These are phyloP conservation scores for Stenchaetothrips biformis DNA, from an alignment of 2,888 invertebrate species.

Conservation along the genomic window DNA sequence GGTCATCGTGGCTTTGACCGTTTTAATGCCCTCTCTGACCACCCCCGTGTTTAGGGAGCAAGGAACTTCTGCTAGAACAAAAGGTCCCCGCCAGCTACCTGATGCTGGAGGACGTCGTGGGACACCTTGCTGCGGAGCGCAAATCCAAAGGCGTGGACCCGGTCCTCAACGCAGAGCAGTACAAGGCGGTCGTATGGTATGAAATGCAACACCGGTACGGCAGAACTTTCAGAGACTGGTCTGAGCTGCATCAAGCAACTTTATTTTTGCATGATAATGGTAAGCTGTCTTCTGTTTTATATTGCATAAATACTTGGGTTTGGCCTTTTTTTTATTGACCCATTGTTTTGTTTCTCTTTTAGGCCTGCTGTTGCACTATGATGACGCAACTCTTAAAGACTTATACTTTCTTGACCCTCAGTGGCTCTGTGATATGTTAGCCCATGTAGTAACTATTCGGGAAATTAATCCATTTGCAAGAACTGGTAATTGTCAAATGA, in stretches of 20 bases:
- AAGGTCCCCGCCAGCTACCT: slow-evolving; percentile 94
- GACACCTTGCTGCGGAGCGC: slow-evolving; percentile 72
- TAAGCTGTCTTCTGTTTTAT: slow-evolving; percentile 40
- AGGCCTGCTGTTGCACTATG: slow-evolving; percentile 89
- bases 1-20: too few relatives aligned
- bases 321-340: slow-evolving; percentile 15
- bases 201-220: slow-evolving; percentile 63
- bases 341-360: slow-evolving; percentile 36
- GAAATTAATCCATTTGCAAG: slow-evolving; percentile 94
- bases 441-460: slow-evolving; percentile 93
- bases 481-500: slow-evolving; percentile 54
- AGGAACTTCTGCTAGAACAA: slow-evolving; percentile 85
- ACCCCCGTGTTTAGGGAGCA: slow-evolving; percentile 58
- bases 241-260: slow-evolving; percentile 91
- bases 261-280: slow-evolving; percentile 97
- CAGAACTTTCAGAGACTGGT: slow-evolving; percentile 75
- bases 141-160: slow-evolving; percentile 67
- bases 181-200: slow-evolving; percentile 52
- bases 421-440: slow-evolving; percentile 97
- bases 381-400: slow-evolving; percentile 89
- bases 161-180: slow-evolving; percentile 76
- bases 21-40: neutral
- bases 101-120: slow-evolving; percentile 88
- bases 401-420: slow-evolving; percentile 96
- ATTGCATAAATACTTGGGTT: slow-evolving; percentile 16